Base-by-base conservation (phyloP, 2,888 invertebrate genomes). In the Lasioglossum pauxillum region DNA sequence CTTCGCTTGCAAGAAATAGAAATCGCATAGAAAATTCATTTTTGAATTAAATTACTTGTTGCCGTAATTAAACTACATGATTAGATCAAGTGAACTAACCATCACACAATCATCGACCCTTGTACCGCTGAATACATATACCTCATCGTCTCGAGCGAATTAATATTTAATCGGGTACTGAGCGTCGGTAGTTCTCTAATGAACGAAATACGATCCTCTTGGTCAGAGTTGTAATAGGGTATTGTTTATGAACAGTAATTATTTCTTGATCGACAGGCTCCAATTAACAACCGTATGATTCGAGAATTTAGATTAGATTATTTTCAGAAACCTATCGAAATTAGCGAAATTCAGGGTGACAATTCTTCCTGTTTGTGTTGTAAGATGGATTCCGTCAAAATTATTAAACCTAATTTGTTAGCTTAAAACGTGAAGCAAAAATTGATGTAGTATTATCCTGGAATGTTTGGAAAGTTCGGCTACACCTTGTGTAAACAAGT, bases 151-250 rank as follows among this genome's bases (percentile, higher is more conserved):
- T 53, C 57, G 0, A 31, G 38, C 23, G 23, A 27, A 31, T 78
- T 75, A 46, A 84, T 78, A 75, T 84, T 78, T 84, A 83, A 75
- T 76, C 53, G 31, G 72, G 23, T 67, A 57, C 31, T 75, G 75
- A 27, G 64, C 67, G 78, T 41, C 27, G n/a, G 27, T 78, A 83
- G 75, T 78, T 64, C 78, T 76, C 57, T 79, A 83, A 85, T 79
- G 79, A 85, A 85, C 75, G 72, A 73, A 85, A 85, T 38, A 76
- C 72, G 83, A 85, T 67, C 84, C 35, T 31, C 44, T 84, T 72
- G 75, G 31, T 31, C 46, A 31, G 67, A 27, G 60, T 64, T 67
- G 2, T 49, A 53, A 41, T 38, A 31, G 53, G n/a, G 53, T 38
- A 76, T 57, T 57, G 73, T 79, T 67, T 83, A 83, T 75, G 79